Evolutionary conservation across 2,888 invertebrate genomes (phyloP).

Genomic region (Drosophila mayaguana): DNA sequence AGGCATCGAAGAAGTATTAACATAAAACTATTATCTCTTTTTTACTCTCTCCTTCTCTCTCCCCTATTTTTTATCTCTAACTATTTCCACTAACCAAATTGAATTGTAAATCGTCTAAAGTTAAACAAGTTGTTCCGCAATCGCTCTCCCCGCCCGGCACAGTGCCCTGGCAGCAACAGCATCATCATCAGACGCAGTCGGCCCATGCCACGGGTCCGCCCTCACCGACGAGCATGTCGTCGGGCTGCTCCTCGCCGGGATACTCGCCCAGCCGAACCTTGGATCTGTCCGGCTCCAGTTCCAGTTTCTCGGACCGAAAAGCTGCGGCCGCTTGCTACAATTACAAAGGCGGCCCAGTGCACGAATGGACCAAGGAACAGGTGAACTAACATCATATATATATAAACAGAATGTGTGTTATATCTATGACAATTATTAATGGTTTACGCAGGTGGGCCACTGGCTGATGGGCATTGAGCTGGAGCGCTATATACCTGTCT

Average conservation of each 20-base stretch:
- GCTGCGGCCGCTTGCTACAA: constrained; percentile 86
- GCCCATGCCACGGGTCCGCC: constrained; percentile 87
- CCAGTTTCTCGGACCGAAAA: constrained; percentile 88
- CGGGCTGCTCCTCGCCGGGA: constrained; percentile 87
- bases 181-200: constrained; percentile 84
- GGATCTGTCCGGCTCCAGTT: constrained; percentile 87
- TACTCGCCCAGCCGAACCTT: constrained; percentile 86
- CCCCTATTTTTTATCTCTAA: constrained; percentile 25
- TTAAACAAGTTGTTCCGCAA: constrained; percentile 89
- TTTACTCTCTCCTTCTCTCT: constrained; percentile 22
- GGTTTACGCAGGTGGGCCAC: constrained; percentile 91
- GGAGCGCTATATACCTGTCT: constrained; percentile 94
- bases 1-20: constrained; percentile 41
- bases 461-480: constrained; percentile 94
- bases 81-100: constrained; percentile 26
- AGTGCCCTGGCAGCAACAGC: constrained; percentile 87
- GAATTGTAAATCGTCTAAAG: constrained; percentile 79
- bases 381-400: constrained; percentile 84
- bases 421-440: not conserved
- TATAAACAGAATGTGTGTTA: not conserved
- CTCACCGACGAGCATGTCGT: constrained; percentile 88
- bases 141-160: constrained; percentile 88
- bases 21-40: constrained; percentile 14
- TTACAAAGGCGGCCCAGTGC: constrained; percentile 89
- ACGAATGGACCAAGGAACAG: constrained; percentile 92